Conservation (phyloP, 2,797 vertebrate genomes). For the Nannoperca obscura region DNA sequence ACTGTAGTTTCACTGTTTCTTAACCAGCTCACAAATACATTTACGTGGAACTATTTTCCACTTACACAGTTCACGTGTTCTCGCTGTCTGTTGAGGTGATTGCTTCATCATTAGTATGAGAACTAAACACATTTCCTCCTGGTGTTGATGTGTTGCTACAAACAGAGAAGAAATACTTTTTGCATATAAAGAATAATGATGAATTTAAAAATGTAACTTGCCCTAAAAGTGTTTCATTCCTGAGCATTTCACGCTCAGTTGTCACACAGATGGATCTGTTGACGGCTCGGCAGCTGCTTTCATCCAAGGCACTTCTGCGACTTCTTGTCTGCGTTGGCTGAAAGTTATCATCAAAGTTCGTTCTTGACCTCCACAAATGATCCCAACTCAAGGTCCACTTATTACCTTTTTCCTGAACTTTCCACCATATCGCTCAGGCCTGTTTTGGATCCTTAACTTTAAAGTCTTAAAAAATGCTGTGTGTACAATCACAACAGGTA, state of each 20-base stretch:
- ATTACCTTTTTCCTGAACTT: not conserved
- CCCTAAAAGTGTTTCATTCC: not conserved
- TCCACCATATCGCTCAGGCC: not conserved
- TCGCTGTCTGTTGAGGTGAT: conserved; percentile 3
- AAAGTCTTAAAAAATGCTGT: not conserved
- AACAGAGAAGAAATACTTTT: not conserved
- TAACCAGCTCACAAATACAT: not conserved
- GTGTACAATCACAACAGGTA: not conserved
- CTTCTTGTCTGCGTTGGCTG: not conserved
- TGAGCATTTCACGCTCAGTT: not conserved
- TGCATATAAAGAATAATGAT: not conserved
- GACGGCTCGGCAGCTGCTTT: no score
- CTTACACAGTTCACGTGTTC: not conserved
- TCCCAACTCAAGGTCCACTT: not conserved
- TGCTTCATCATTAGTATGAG: not conserved
- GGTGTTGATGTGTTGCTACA: not conserved
- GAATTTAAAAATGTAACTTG: not conserved
- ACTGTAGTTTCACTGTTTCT: not conserved
- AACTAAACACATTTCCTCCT: not conserved
- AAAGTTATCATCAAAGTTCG: not conserved
- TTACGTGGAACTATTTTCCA: not conserved
- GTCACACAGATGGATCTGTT: no score
- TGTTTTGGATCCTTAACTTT: not conserved
- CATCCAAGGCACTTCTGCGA: not conserved
- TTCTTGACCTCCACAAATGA: not conserved